Percentiles rank a stretch among this genome's conserved stretches.
phyloP scores from a whole-genome alignment of 2,113 vertebrate species.

The Rhineura floridana region DNA sequence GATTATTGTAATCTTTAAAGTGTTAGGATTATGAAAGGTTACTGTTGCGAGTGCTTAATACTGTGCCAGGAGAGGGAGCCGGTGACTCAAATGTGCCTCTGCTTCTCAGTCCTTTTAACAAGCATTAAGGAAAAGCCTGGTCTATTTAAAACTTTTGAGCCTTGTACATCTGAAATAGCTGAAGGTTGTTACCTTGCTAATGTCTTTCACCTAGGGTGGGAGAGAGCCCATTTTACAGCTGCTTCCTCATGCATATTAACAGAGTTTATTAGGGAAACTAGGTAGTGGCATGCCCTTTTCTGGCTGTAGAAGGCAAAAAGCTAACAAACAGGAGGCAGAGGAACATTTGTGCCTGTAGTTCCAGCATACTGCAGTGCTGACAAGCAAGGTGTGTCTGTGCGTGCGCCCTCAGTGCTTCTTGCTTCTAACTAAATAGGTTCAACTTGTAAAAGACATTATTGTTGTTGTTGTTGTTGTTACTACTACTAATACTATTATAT shows the following conservation, averaged over 20 bases:
- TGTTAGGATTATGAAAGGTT: background rate
- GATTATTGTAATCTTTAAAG: background rate
- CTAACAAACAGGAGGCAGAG: background rate
- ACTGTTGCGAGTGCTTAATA: background rate
- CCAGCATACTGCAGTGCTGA: background rate
- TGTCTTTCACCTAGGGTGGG: background rate
- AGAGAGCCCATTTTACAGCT: background rate
- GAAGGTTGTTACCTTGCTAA: background rate
- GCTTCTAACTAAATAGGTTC: too few species aligned
- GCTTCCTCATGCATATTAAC: background rate
- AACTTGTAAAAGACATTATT: too few species aligned
- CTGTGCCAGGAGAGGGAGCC: conserved; percentile 18
- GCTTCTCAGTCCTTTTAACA: background rate
- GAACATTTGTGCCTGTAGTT: background rate
- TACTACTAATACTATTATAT: too few species aligned
- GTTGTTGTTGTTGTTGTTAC: too few species aligned
- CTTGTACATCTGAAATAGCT: background rate
- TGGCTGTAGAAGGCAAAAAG: background rate
- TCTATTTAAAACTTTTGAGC: background rate
- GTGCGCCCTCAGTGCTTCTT: too few species aligned
- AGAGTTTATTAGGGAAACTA: background rate
- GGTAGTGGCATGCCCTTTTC: background rate
- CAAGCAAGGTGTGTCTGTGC: too few species aligned
- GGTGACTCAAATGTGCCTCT: background rate
- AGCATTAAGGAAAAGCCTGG: background rate